Percentiles rank a stretch among this genome's conserved stretches.
phyloP scores from a whole-genome alignment of 1,140 invertebrate species.

The Rhopalosiphum maidis region DNA sequence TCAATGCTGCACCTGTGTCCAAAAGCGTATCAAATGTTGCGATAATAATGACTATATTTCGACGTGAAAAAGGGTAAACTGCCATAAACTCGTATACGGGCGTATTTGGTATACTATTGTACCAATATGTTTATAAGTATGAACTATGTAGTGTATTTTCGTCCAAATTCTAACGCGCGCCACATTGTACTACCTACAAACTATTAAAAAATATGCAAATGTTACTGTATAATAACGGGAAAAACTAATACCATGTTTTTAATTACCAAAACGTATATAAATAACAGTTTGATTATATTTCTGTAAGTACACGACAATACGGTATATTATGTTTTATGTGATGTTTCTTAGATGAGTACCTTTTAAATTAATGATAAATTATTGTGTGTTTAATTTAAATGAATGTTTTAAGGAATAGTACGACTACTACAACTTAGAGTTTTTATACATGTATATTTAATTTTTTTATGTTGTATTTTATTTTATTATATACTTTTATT shows the following conservation, averaged over 20 bases:
- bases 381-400: background rate
- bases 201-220: background rate
- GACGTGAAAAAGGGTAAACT: background rate
- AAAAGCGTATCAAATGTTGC: slow-evolving; percentile 28
- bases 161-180: background rate
- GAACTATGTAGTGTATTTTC: background rate
- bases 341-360: background rate
- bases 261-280: background rate
- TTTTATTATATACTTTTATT: background rate
- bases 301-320: background rate
- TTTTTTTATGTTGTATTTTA: background rate
- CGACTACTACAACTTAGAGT: background rate
- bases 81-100: background rate
- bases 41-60: background rate
- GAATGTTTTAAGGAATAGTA: background rate
- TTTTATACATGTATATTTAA: background rate
- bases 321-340: background rate
- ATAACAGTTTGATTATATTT: background rate
- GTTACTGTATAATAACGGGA: background rate
- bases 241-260: background rate
- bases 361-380: background rate
- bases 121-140: background rate
- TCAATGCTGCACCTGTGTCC: slow-evolving; percentile 6
- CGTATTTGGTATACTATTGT: background rate
- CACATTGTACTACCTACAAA: background rate